A percentile compares a stretch with the other conserved stretches of the same genome.
Evolutionary conservation across 1,140 invertebrate species (phyloP).

Genomic region (Drosophila punjabiensis): DNA sequence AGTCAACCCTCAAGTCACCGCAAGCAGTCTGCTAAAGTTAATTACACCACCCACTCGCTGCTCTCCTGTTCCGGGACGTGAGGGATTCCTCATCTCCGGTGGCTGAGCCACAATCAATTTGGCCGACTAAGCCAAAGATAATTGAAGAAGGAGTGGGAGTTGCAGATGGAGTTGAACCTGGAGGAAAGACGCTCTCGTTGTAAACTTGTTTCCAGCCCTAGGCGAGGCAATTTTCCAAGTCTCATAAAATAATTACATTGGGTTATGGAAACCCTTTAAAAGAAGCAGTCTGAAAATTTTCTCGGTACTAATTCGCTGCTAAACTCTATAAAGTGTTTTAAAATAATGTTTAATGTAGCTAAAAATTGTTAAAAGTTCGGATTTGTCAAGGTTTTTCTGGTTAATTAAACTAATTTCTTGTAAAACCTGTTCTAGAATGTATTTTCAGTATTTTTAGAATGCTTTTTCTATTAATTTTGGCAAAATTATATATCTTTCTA

Average conservation of each 20-base stretch:
- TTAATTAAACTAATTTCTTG: no score
- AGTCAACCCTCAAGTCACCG: conserved; percentile 37
- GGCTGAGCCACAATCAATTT: conserved; percentile 43
- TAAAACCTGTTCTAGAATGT: no score
- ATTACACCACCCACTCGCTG: conserved; percentile 27
- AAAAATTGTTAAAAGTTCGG: not conserved
- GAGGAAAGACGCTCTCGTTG: conserved; percentile 6
- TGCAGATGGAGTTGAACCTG: not conserved
- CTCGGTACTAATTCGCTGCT: no score
- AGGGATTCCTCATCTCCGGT: conserved; percentile 26
- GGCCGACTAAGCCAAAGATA: conserved; percentile 46
- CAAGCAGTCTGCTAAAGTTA: conserved; percentile 30
- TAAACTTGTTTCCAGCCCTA: not conserved
- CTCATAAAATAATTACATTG: conserved; percentile 25
- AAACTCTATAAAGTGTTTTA: not conserved
- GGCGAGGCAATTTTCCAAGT: conserved; percentile 2
- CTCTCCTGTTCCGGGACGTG: not conserved
- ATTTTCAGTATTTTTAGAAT: no score
- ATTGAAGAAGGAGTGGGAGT: conserved; percentile 20
- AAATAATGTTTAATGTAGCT: no score
- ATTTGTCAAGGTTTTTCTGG: not conserved
- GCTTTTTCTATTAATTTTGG: no score
- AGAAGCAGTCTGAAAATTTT: no score
- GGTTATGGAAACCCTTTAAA: conserved; percentile 4
- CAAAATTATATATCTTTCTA: no score